These are phyloP conservation scores for Muscicapa adusta DNA, from an alignment of 2,113 vertebrate genomes.

Conservation along the genomic window DNA sequence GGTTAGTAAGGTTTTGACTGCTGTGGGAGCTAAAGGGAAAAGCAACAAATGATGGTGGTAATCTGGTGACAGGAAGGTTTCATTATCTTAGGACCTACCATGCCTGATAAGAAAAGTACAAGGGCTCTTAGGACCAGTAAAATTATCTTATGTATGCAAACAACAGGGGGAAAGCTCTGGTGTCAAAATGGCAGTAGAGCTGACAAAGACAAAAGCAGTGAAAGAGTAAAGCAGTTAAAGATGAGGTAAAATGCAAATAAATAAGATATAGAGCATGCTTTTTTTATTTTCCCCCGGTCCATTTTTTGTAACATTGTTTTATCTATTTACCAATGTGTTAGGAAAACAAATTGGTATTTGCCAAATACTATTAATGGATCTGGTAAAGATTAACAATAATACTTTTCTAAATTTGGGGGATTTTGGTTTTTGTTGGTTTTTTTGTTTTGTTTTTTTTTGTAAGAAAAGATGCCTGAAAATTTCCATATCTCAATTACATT, in stretches of 20 bases:
- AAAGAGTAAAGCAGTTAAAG: neutral
- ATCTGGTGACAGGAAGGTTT: neutral
- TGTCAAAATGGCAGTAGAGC: neutral
- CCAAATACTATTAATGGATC: neutral
- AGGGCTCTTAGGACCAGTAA: neutral
- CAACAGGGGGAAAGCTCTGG: neutral
- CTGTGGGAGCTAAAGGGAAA: neutral
- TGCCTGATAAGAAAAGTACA: conserved; percentile 1
- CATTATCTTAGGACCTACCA: neutral
- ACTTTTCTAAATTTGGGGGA: neutral
- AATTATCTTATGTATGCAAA: neutral
- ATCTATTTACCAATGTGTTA: neutral
- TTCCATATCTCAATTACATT: neutral
- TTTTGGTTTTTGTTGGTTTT: too few relatives aligned
- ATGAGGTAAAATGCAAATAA: neutral
- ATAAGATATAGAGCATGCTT: neutral
- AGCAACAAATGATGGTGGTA: neutral
- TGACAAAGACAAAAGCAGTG: neutral
- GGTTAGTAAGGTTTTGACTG: neutral
- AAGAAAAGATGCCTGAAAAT: neutral
- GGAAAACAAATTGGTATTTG: neutral
- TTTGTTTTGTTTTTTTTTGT: accelerated
- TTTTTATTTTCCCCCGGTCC: neutral
- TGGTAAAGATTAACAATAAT: neutral
- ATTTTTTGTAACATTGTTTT: neutral